Evolutionary conservation across 2,888 invertebrate species (phyloP), one percentile per base, ranked within the genome.

Genomic region (Nebria brevicollis): DNA sequence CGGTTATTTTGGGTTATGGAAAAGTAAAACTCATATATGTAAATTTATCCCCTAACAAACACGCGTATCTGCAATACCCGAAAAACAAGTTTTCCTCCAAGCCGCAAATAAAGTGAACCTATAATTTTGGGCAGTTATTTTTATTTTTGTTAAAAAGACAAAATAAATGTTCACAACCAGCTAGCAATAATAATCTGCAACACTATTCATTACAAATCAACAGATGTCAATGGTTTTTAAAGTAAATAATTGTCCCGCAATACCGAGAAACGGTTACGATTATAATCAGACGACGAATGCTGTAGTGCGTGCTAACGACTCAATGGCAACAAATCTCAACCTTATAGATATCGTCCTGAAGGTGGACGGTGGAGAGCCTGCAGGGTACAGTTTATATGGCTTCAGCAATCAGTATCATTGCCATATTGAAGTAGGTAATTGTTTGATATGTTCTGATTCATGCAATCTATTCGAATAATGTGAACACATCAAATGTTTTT

Each of bases 261-360:
- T 80, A 80, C 81, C 66, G 26, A 77, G 81, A 81, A 81, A 81
- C 73, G 72, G 81, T 81, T 77, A 80, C 72, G 73, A 74, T 68
- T 66, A 77, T 81, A 81, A 81, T 81, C 81, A 73, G 77, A 77
- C 41, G 66, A 66, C 74, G 54, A 54, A 54, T 54, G 66, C 43
- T 65, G 34, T 34, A 34, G 72, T 77, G 79, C 43, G 20, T 81
- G 81, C 77, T 81, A 81, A 81, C 81, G 66, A 81, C 76, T 66
- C 66, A 20, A 41, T 41, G 65, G 72, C 41, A 15, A n/a, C 15
- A 54, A 81, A 13, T 81, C 43, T 81, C 66, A 72, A 65, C 81
- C 73, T 70, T 77, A 81, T 11, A 81, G 15, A 41, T 54, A 42
- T 65, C 11, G 5, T 66, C 26, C 42, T 41, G 66, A 81, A 64